phyloP scores from a whole-genome alignment of 1,140 invertebrate species.

The Cepaea nemoralis region DNA sequence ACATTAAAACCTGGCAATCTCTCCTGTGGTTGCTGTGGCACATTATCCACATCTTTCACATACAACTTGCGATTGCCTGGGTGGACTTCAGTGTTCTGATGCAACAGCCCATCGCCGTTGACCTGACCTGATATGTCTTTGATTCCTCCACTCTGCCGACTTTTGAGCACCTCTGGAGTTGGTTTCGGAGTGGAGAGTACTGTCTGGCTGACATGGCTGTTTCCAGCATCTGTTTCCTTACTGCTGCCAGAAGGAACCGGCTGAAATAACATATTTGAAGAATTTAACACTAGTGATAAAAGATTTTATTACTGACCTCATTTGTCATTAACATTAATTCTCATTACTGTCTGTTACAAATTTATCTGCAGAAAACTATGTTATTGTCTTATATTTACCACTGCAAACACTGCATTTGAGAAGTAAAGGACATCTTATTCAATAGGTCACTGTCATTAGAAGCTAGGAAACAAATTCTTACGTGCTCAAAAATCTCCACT shows the following conservation, averaged over 20 bases:
- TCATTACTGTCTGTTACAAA: no score
- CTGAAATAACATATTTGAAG: not conserved
- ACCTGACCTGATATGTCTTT: not conserved
- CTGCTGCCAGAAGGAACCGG: conserved; percentile 9
- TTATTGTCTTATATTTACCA: no score
- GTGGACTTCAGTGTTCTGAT: not conserved
- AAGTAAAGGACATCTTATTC: no score
- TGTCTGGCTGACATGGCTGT: not conserved
- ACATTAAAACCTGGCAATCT: not conserved
- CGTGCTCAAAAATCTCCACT: no score
- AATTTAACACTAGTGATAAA: not conserved
- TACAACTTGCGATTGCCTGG: conserved; percentile 4
- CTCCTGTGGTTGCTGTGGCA: conserved; percentile 8
- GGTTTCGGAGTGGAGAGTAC: not conserved
- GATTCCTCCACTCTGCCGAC: not conserved
- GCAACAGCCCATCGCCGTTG: not conserved
- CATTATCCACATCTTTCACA: not conserved
- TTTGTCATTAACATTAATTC: no score
- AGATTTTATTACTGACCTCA: no score
- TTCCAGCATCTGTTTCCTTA: conserved; percentile 17
- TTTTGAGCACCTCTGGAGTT: not conserved
- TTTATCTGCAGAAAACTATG: no score
- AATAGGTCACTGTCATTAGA: no score
- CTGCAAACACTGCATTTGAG: no score
- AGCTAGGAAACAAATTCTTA: no score